Base-by-base conservation (phyloP, 2,888 invertebrate genomes). In the Polydrusus tereticollis region DNA sequence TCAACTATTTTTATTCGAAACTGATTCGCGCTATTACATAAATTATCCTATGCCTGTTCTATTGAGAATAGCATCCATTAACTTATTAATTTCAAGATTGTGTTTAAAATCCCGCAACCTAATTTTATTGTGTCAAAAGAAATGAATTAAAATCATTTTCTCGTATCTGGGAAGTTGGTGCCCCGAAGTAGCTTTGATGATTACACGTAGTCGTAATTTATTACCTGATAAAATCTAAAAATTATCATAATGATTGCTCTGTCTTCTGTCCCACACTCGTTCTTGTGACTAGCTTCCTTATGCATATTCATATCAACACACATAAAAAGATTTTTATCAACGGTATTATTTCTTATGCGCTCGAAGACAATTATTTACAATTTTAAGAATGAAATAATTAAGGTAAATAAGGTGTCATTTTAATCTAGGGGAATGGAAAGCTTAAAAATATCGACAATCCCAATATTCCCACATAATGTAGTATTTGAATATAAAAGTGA, bases 211-310 rank as follows among this genome's bases (percentile, higher is more conserved):
- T 65, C 21, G 73, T 69, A 74, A 70, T 74, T 74, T 74, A 70
- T 74, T 70, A 68, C 66, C 23, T 41, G 76, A 76, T 76, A 73
- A 75, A 73, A 76, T 76, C 76, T 69, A 16, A 26, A 72, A 72
- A 76, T 76, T 76, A 76, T 75, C 76, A 76, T 76, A 76, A 76
- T 76, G 74, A 76, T 75, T 76, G 73, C 72, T 60, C 69, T 74
- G 73, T 74, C 72, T 73, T 75, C 69, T 75, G 76, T 76, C 76
- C 72, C 76, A 75, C 74, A 75, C 74, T 76, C 60, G 73, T 76
- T 74, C 71, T 68, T 73, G 75, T 69, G 76, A 76, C 76, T 76
- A 73, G 73, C 73, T 76, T 70, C 65, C 69, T 75, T 74, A 76
- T 76, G 72, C 67, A 76, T 76, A 76, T 76, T 76, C 72, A 76